These are phyloP conservation scores for Festucalex cinctus DNA, from an alignment of 2,113 vertebrate genomes.

Conservation along the genomic window DNA sequence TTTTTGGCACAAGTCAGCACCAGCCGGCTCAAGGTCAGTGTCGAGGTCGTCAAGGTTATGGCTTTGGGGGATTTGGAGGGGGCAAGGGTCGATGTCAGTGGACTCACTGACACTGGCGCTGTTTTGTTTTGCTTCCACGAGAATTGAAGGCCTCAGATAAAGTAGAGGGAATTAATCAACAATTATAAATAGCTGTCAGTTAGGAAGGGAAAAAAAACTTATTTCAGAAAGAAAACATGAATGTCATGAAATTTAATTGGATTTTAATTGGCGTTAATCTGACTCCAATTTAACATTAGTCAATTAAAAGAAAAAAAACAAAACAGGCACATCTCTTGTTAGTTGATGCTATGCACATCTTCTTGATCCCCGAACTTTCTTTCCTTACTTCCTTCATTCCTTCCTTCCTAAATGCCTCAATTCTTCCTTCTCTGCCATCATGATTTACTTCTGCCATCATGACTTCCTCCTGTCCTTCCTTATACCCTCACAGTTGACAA, in stretches of 20 bases:
- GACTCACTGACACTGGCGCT: no score
- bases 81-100: background rate
- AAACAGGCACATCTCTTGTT: no score
- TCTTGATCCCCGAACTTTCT: background rate
- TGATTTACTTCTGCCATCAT: background rate
- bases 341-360: background rate
- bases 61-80: background rate
- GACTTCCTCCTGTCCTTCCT: no score
- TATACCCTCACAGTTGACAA: no score
- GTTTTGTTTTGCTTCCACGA: background rate
- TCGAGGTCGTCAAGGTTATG: background rate
- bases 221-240: no score
- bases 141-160: background rate
- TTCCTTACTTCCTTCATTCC: background rate
- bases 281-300: no score
- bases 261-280: background rate
- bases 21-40: constrained; percentile 7
- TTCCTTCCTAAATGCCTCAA: background rate
- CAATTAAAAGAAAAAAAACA: no score
- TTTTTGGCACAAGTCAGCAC: constrained; percentile 42
- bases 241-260: no score
- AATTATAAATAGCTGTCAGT: no score
- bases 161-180: no score
- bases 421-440: background rate
- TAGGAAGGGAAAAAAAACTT: no score